Evolutionary conservation across 2,888 invertebrate species (phyloP).

Genomic region (Troilus luridus): DNA sequence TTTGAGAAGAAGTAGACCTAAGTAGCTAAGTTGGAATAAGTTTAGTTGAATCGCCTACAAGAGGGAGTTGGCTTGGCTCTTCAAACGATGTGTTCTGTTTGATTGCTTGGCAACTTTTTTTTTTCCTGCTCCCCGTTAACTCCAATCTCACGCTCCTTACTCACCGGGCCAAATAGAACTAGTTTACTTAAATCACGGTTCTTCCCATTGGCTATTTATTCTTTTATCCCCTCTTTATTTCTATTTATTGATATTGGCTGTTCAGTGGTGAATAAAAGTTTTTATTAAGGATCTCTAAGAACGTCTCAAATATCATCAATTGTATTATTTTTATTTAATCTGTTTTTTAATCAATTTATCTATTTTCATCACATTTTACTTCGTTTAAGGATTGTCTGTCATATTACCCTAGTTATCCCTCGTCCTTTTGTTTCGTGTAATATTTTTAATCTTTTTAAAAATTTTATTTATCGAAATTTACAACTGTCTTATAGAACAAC

Average conservation of each 20-base stretch:
- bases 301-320: too few species aligned
- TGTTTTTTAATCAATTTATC: too few species aligned
- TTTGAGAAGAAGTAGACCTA: slow-evolving; percentile 22
- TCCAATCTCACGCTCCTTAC: slow-evolving; percentile 4
- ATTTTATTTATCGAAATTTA: too few species aligned
- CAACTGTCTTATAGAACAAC: too few species aligned
- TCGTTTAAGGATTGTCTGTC: too few species aligned
- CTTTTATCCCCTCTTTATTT: neutral
- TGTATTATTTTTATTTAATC: too few species aligned
- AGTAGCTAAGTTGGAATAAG: slow-evolving; percentile 48
- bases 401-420: too few species aligned
- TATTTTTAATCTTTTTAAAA: too few species aligned
- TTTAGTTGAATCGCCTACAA: slow-evolving; percentile 40
- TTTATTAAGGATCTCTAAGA: neutral
- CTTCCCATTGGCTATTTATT: neutral
- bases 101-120: slow-evolving; percentile 43
- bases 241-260: neutral
- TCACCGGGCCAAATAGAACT: neutral
- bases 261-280: neutral
- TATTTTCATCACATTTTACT: too few species aligned
- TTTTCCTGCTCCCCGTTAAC: slow-evolving; percentile 4
- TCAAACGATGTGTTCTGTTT: slow-evolving; percentile 45
- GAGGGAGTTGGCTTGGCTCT: neutral
- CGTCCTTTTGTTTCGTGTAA: too few species aligned
- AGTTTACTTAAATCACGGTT: neutral